Percentiles rank a stretch among this genome's conserved stretches.
Conservation (phyloP, 2,888 invertebrate species). For the Athrips mouffetella region DNA sequence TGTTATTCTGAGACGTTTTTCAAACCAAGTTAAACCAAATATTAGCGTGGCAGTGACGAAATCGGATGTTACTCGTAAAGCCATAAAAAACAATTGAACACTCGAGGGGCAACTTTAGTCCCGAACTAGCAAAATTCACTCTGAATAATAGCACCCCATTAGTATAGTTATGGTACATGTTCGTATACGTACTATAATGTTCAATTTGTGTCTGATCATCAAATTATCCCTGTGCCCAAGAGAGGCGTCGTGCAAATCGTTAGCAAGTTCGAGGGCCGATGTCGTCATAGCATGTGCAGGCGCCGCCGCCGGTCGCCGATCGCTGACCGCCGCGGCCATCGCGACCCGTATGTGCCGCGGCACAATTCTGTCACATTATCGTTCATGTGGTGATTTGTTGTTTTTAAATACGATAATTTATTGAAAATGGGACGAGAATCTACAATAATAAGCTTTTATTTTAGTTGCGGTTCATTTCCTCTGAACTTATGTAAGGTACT, state of each 20-base stretch:
- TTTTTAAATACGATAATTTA: slow-evolving; percentile 1
- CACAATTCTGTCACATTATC: slow-evolving; percentile 11
- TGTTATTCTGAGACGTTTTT: no score
- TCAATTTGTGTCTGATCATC: no score
- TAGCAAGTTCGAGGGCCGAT: slow-evolving; percentile 20
- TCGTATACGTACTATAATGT: no score
- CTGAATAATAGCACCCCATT: no score
- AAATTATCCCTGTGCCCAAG: no score
- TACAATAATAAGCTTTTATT: background rate
- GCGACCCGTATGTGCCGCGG: background rate
- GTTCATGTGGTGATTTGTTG: slow-evolving; percentile 6
- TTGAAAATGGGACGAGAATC: background rate
- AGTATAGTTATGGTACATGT: no score
- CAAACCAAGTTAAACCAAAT: no score
- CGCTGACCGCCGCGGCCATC: background rate
- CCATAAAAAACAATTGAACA: no score
- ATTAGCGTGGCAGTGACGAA: no score
- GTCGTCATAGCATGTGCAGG: slow-evolving; percentile 17
- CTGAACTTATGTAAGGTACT: background rate
- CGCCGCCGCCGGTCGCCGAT: slow-evolving; percentile 5
- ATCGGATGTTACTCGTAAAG: no score
- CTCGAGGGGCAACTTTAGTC: no score
- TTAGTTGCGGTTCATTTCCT: background rate
- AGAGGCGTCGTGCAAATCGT: slow-evolving; percentile 4
- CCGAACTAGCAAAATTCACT: no score